Evolutionary conservation across 2,888 invertebrate species (phyloP).

Genomic region (Tuberolachnus salignus): DNA sequence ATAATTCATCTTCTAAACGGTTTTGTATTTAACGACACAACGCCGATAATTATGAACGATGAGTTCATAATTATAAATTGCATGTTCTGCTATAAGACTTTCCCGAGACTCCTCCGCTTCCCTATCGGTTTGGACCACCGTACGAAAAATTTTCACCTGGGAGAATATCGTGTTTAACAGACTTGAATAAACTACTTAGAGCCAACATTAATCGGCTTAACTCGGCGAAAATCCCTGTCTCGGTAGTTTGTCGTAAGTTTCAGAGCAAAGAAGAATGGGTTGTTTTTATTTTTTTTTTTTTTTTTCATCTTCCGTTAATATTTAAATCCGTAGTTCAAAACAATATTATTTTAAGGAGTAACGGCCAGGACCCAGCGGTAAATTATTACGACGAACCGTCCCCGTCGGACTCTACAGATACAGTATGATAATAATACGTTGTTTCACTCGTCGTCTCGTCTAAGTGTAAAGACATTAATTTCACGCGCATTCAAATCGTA

Average conservation of each 20-base stretch:
- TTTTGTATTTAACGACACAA: not conserved
- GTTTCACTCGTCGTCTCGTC: no score
- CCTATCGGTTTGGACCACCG: not conserved
- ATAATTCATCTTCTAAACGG: not conserved
- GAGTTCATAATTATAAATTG: not conserved
- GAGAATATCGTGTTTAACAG: constrained; percentile 41
- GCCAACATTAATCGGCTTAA: constrained; percentile 32
- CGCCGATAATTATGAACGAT: no score
- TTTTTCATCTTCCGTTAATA: constrained; percentile 13
- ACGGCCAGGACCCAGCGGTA: no score
- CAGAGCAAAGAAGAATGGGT: not conserved
- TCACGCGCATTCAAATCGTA: no score
- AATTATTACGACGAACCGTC: no score
- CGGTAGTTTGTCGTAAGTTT: not conserved
- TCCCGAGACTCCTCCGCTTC: not conserved
- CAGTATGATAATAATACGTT: no score
- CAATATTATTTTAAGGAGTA: no score
- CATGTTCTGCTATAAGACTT: not conserved
- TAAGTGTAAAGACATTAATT: not conserved
- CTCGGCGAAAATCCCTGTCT: constrained; percentile 8
- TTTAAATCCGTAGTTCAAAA: not conserved
- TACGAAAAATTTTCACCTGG: constrained; percentile 31
- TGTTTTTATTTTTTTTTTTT: not conserved
- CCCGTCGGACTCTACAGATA: no score
- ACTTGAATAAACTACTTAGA: constrained; percentile 47